Evolutionary conservation across 2,797 vertebrate species (phyloP).

Genomic region (Hyperoplus lanceolatus): DNA sequence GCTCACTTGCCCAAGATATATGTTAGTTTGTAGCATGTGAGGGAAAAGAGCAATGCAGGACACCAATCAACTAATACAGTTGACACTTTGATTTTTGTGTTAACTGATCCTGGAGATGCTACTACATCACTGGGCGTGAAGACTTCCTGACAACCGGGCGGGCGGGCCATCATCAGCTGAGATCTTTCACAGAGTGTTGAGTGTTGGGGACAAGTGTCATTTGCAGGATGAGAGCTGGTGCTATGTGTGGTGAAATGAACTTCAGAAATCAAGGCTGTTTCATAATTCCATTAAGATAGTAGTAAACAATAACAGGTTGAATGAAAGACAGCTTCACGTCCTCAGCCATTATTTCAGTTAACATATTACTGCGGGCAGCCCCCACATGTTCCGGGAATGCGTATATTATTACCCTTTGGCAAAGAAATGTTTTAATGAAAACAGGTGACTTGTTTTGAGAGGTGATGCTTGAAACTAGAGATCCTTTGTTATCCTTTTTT

Average conservation of each 20-base stretch:
- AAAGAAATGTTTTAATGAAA: neutral
- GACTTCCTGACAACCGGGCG: conserved; percentile 45
- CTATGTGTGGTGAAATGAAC: conserved; percentile 30
- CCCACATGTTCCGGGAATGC: neutral
- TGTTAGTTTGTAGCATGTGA: neutral
- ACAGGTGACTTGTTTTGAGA: neutral
- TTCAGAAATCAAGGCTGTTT: conserved; percentile 28
- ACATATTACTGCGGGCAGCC: no score
- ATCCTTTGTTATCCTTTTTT: neutral
- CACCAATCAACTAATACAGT: conserved; percentile 16
- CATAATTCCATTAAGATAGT: conserved; percentile 14
- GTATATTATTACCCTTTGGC: neutral
- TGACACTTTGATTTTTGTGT: conserved; percentile 40
- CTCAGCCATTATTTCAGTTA: neutral
- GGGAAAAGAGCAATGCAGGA: conserved; percentile 50
- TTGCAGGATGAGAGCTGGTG: conserved; percentile 41
- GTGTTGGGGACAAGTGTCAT: conserved; percentile 55
- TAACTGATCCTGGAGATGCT: conserved; percentile 32
- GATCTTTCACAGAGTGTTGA: conserved; percentile 63
- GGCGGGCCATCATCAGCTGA: conserved; percentile 36
- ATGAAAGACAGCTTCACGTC: conserved; percentile 20
- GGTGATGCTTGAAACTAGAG: neutral
- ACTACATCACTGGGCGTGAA: conserved; percentile 15
- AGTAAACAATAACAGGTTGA: conserved; percentile 7
- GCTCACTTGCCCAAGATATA: neutral